Conservation (phyloP, 2,888 invertebrate species). For the Dendrolimus pini region DNA sequence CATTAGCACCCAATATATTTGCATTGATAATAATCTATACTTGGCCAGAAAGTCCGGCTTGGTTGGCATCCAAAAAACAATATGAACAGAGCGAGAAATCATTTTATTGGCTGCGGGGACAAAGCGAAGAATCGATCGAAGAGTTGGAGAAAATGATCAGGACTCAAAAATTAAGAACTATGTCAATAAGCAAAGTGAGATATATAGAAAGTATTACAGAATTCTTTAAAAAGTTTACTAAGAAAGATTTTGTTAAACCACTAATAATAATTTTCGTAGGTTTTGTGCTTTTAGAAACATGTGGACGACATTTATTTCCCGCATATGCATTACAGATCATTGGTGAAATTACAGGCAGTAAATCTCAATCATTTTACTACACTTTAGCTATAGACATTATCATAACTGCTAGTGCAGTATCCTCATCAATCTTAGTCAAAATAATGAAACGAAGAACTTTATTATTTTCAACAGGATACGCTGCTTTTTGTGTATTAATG, state of each 20-base stretch:
- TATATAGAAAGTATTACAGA: constrained; percentile 9
- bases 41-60: constrained; percentile 28
- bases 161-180: constrained; percentile 28
- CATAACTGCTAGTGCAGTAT: constrained; percentile 33
- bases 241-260: constrained; percentile 43
- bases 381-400: constrained; percentile 40
- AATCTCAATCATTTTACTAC: constrained; percentile 34
- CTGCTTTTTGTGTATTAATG: constrained; percentile 28
- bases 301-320: constrained; percentile 45
- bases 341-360: constrained; percentile 31
- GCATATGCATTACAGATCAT: constrained; percentile 48
- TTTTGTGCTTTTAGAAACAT: constrained; percentile 32
- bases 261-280: constrained; percentile 29
- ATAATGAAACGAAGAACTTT: constrained; percentile 37
- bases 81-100: constrained; percentile 15
- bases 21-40: constrained; percentile 16
- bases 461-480: constrained; percentile 37
- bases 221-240: constrained; percentile 35
- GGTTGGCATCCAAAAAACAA: constrained; percentile 18
- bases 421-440: constrained; percentile 38
- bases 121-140: constrained; percentile 41
- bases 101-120: constrained; percentile 69
- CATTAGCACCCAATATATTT: constrained; percentile 16
- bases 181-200: constrained; percentile 10
- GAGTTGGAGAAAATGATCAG: constrained; percentile 33